These are phyloP conservation scores for Eupithecia dodoneata DNA, from an alignment of 2,888 invertebrate genomes.

Conservation along the genomic window DNA sequence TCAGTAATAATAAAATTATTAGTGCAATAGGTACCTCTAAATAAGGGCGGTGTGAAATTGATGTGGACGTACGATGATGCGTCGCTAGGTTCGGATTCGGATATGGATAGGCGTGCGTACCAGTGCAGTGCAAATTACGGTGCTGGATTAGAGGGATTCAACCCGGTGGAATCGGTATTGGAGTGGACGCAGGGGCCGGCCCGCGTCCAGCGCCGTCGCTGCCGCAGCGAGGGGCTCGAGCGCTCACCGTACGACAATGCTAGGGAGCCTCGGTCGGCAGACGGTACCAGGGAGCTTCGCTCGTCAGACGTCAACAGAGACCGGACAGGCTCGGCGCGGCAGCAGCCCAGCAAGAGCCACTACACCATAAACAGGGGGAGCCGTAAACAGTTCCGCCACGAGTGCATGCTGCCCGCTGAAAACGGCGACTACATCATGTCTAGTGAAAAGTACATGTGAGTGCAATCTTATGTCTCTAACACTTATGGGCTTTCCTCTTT, in stretches of 20 bases:
- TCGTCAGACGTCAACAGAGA: conserved; percentile 4
- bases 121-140: conserved; percentile 78
- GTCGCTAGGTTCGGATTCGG: conserved; percentile 66
- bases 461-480: neutral
- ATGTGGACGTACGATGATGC: conserved; percentile 78
- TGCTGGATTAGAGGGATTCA: conserved; percentile 78
- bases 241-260: conserved; percentile 80
- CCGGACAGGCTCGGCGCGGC: conserved; percentile 58
- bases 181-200: conserved; percentile 75
- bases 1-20: conserved; percentile 73
- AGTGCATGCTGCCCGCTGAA: conserved; percentile 71
- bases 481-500: neutral
- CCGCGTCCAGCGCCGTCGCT: conserved; percentile 76
- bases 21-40: conserved; percentile 66
- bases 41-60: conserved; percentile 67
- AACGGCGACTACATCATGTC: conserved; percentile 80
- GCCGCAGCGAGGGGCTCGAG: conserved; percentile 80
- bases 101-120: conserved; percentile 79
- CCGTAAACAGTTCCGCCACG: conserved; percentile 66
- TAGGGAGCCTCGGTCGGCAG: conserved; percentile 68
- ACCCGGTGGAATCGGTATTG: conserved; percentile 73
- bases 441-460: conserved; percentile 71
- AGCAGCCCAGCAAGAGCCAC: conserved; percentile 69
- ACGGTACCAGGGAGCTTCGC: conserved; percentile 37
- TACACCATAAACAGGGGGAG: conserved; percentile 68